Evolutionary conservation across 2,888 invertebrate species (phyloP).

Genomic region (Cosmorhoe ocellata): DNA sequence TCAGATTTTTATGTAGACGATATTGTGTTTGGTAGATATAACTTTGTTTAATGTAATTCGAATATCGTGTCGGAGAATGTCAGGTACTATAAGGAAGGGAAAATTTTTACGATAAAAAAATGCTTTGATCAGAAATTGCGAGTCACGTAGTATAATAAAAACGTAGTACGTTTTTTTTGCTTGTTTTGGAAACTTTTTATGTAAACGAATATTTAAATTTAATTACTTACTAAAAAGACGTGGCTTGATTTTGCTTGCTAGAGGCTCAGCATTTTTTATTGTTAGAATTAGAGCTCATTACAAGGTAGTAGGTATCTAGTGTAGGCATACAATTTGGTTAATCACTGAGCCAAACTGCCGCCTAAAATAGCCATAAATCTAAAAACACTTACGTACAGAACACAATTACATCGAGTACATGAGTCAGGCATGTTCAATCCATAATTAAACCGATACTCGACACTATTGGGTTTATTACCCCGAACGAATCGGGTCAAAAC

Average conservation of each 20-base stretch:
- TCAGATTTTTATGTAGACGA: too few species aligned
- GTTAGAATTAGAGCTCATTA: too few species aligned
- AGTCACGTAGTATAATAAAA: constrained; percentile 14
- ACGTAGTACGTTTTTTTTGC: constrained; percentile 9
- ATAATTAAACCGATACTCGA: constrained; percentile 33
- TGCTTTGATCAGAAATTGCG: constrained; percentile 17
- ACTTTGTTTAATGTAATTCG: too few species aligned
- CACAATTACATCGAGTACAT: neutral
- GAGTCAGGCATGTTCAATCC: constrained; percentile 32
- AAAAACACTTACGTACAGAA: constrained; percentile 15
- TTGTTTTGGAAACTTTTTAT: constrained; percentile 15
- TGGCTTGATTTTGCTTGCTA: too few species aligned
- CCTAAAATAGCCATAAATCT: constrained; percentile 11
- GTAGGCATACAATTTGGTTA: too few species aligned
- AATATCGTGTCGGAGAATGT: neutral
- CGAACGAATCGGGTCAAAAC: constrained; percentile 8
- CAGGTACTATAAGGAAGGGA: neutral
- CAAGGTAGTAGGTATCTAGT: too few species aligned
- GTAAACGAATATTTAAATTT: constrained; percentile 7
- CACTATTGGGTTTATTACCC: constrained; percentile 20
- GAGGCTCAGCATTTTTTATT: too few species aligned
- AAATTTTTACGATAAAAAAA: constrained; percentile 5
- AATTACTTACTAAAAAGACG: too few species aligned
- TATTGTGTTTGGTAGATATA: too few species aligned
- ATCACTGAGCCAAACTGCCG: neutral